Evolutionary conservation across 2,113 vertebrate genomes (phyloP), one percentile per base, ranked within the genome.

Genomic region (Colossoma macropomum): DNA sequence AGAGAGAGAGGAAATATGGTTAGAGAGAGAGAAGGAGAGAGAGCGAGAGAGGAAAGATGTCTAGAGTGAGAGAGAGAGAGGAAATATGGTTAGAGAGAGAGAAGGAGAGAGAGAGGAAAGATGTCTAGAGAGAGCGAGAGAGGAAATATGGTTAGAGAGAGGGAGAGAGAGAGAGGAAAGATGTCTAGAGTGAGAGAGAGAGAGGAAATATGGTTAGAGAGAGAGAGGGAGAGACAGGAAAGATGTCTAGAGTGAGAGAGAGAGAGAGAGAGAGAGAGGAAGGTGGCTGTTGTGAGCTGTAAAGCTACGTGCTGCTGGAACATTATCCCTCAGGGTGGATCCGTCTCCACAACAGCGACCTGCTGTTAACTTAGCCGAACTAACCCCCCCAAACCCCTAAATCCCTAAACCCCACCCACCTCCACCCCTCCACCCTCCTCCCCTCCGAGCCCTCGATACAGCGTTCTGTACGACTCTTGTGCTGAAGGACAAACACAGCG

Each of bases 401-500:
- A 16, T 65, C 60, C 30, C 65, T 81, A 30, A 45, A 32, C 11
- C 0, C 11, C 59, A 30, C 56, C 56, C 4, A 50, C 10, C 48
- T 8, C 68, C 62, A 34, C 38, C 0, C 11, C 63, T 38, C 79
- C 75, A 45, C 27, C 0, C 74, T 27, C 74, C 62, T 70, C 30
- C 41, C 76, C 27, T 56, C 75, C 71, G 59, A 86, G 76, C 70
- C 82, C 77, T 84, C 10, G 5, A 11, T 45, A 45, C 10, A 11
- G 41, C 4, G 65, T 80, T 81, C 70, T 86, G 66, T 69, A 75
- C 65, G 85, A 45, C 41, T 45, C 41, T 88, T 74, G 80, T 84
- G 87, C 70, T 91, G 84, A 90, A 91, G 87, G 90, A 86, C 90
- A 91, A 88, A 89, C 85, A 81, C 74, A 54, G 81, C 85, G 81